Base-by-base conservation (phyloP, 2,888 invertebrate species). In the Tortrix viridana region DNA sequence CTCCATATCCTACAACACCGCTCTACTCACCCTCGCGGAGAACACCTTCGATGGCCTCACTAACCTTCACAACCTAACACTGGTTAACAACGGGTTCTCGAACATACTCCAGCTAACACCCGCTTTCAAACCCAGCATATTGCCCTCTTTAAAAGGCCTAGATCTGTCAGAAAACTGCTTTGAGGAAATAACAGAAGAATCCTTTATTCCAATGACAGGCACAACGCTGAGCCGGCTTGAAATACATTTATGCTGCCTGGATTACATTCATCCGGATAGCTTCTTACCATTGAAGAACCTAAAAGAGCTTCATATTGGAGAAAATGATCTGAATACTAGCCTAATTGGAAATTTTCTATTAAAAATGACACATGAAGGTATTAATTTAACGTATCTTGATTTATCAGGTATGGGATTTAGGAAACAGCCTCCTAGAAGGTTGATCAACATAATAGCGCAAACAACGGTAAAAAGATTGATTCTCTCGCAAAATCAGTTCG, bases 141-240 rank as follows among this genome's bases (percentile, higher is more conserved):
- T 94, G 43, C 94, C 94, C 1, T 82, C 82, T 0, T 69, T 94
- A 5, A 74, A 69, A 65, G 85, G 82, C 55, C 75, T 94, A 20
- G 90, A 92, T 67, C 74, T 94, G 60, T 93, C 93, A 38, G 93
- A 94, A 74, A 94, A 94, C 73, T 76, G 80, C 3, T 92, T 94
- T 47, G 83, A 85, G 60, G 71, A 69, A 4, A 88, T 94, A 9
- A 70, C 80, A 0, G 80, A 85, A 63, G 66, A 84, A 19, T 89
- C 93, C 47, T 94, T 94, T 65, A 53, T 66, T 12, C 75, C 86
- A 0, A 92, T 94, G 92, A 71, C 71, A 52, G 92, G 90, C 2
- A 88, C 89, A 1, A 65, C 64, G 1, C 70, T 94, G 26, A 76
- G 79, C 61, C 89, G 86, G 70, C 75, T 94, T 2, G 88, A 91